These are phyloP conservation scores for Eublepharis macularius DNA, from an alignment of 2,113 vertebrate genomes.

Conservation along the genomic window DNA sequence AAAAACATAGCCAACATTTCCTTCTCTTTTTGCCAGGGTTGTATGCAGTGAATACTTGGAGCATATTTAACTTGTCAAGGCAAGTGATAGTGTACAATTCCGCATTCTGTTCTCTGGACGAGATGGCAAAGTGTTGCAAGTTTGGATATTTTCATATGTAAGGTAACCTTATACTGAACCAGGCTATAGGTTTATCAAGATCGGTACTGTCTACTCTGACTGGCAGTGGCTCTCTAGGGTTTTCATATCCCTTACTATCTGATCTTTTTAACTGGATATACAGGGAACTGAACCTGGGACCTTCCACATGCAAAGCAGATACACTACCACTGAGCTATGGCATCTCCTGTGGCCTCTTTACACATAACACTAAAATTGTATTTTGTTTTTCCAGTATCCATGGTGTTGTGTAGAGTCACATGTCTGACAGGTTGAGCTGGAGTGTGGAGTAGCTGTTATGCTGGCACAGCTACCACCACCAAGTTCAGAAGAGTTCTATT, in stretches of 20 bases:
- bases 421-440: neutral
- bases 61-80: neutral
- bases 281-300: too few species aligned
- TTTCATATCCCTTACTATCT: too few species aligned
- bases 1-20: conserved; percentile 28
- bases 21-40: conserved; percentile 33
- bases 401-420: neutral
- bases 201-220: too few species aligned
- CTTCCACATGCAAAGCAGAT: too few species aligned
- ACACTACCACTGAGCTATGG: too few species aligned
- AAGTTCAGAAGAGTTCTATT: neutral
- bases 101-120: neutral
- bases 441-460: neutral
- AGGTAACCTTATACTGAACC: too few species aligned
- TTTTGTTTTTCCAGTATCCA: neutral
- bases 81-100: neutral
- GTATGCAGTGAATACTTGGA: neutral
- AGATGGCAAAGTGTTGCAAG: neutral
- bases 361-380: neutral
- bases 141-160: neutral
- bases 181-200: too few species aligned
- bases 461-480: neutral
- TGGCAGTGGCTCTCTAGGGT: too few species aligned
- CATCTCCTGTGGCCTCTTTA: too few species aligned
- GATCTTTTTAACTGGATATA: too few species aligned